phyloP scores from a whole-genome alignment of 1,140 invertebrate genomes.

The Ridgeia piscesae region DNA sequence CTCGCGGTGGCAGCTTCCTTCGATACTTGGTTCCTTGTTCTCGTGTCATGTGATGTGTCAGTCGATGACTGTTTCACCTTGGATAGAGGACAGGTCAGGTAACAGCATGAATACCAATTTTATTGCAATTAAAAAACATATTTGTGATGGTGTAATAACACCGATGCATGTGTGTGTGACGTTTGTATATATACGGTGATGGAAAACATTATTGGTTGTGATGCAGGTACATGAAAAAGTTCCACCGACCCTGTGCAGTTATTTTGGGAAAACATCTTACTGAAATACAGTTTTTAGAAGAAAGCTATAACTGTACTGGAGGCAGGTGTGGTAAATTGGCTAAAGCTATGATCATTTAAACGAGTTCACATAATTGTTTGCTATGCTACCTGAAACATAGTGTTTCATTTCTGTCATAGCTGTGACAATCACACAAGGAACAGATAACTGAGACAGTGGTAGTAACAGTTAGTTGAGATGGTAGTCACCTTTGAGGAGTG shows the following conservation, averaged over 20 bases:
- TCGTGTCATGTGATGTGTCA: neutral
- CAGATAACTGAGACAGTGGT: neutral
- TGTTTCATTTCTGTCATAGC: neutral
- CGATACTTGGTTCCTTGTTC: neutral
- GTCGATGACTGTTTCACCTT: neutral
- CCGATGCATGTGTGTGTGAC: too few relatives aligned
- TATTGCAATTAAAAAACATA: too few relatives aligned
- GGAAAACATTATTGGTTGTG: too few relatives aligned
- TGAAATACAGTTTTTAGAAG: too few relatives aligned
- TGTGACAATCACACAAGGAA: neutral
- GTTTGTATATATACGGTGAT: too few relatives aligned
- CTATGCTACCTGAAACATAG: neutral
- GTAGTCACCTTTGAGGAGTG: neutral
- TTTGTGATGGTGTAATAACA: too few relatives aligned
- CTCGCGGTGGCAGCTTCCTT: neutral
- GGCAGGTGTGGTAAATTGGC: too few relatives aligned
- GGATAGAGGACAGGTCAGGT: neutral
- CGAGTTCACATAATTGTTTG: neutral
- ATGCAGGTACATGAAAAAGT: too few relatives aligned
- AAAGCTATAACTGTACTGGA: too few relatives aligned
- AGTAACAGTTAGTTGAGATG: too few relatives aligned
- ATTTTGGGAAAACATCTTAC: too few relatives aligned
- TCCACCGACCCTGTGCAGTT: too few relatives aligned
- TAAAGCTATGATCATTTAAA: neutral
- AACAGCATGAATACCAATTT: neutral